Percentiles rank a stretch among this genome's conserved stretches.
phyloP scores from a whole-genome alignment of 2,797 vertebrate genomes.

The Kryptopterus vitreolus region DNA sequence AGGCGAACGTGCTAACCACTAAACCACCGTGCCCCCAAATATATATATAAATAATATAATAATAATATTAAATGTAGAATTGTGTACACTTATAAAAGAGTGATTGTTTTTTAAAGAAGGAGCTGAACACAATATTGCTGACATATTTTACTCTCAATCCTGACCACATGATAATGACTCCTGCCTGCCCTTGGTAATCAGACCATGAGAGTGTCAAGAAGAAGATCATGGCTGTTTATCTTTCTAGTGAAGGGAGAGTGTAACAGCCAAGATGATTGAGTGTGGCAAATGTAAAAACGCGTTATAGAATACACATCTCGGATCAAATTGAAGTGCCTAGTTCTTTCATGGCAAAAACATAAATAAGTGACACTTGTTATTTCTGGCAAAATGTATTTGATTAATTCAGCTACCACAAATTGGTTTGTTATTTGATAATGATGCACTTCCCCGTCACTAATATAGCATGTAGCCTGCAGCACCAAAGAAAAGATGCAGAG shows the following conservation, averaged over 20 bases:
- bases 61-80: too few relatives aligned
- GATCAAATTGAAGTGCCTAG: not conserved
- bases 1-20: too few relatives aligned
- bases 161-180: slow-evolving; percentile 24
- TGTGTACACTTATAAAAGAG: too few relatives aligned
- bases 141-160: not conserved
- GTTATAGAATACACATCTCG: not conserved
- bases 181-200: slow-evolving; percentile 38
- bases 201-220: slow-evolving; percentile 21
- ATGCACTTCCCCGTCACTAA: slow-evolving; percentile 13
- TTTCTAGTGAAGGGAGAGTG: slow-evolving; percentile 4
- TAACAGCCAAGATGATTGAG: not conserved
- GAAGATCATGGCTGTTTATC: slow-evolving; percentile 32
- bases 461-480: slow-evolving; percentile 31
- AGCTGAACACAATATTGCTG: not conserved
- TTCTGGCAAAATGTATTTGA: not conserved
- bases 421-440: slow-evolving; percentile 10
- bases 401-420: slow-evolving; percentile 13
- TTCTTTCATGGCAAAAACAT: not conserved
- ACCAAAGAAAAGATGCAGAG: slow-evolving; percentile 6
- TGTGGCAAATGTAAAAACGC: not conserved
- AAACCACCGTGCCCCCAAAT: too few relatives aligned
- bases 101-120: too few relatives aligned
- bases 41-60: too few relatives aligned
- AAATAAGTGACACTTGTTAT: not conserved